phyloP scores from a whole-genome alignment of 2,888 invertebrate species.

The Heliothis peltigera region DNA sequence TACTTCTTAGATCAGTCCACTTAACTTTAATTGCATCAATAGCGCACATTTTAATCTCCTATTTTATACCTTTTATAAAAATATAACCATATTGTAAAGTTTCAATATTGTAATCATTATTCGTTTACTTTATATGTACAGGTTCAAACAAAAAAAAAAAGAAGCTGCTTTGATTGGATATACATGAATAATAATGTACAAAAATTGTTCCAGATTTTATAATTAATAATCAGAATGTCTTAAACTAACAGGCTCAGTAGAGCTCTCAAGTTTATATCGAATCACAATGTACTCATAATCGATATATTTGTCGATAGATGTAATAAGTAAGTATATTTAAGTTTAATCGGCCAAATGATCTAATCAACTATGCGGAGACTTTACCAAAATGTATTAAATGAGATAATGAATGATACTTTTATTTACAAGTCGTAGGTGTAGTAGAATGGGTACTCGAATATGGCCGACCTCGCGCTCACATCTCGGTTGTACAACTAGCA shows the following conservation, averaged over 20 bases:
- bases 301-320: slow-evolving; percentile 28
- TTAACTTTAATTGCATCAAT: slow-evolving; percentile 39
- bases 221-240: slow-evolving; percentile 2
- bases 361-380: slow-evolving; percentile 66
- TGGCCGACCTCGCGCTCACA: slow-evolving; percentile 1
- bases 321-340: slow-evolving; percentile 62
- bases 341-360: slow-evolving; percentile 77
- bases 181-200: not conserved
- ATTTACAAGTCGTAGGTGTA: slow-evolving; percentile 58
- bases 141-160: slow-evolving; percentile 14
- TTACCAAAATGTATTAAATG: slow-evolving; percentile 79
- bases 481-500: not conserved
- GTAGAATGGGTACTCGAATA: slow-evolving; percentile 40
- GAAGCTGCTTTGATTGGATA: slow-evolving; percentile 11
- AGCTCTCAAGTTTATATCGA: slow-evolving; percentile 19
- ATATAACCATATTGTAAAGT: slow-evolving; percentile 28
- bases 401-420: slow-evolving; percentile 59
- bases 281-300: slow-evolving; percentile 21
- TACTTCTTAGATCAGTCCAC: slow-evolving; percentile 33
- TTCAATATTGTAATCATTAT: slow-evolving; percentile 8
- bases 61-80: slow-evolving; percentile 33
- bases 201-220: slow-evolving; percentile 2
- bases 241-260: slow-evolving; percentile 15
- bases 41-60: slow-evolving; percentile 32
- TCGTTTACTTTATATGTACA: slow-evolving; percentile 28